Conservation (phyloP, 2,888 invertebrate genomes). For the Caenorhabditis sp. region DNA sequence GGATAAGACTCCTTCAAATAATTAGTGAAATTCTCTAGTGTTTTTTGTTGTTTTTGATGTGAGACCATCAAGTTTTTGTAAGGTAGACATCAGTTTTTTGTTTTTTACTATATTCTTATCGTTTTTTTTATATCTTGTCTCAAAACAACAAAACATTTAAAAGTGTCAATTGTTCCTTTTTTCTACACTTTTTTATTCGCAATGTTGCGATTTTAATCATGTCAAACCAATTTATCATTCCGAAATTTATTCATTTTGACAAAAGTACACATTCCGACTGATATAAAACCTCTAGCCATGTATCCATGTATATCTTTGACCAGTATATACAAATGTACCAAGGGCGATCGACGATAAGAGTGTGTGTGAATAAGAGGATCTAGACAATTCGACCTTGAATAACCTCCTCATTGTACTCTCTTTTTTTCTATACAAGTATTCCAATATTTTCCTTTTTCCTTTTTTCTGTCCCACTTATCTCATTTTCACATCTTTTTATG, state of each 20-base stretch:
- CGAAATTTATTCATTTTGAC: too few relatives aligned
- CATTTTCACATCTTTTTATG: constrained; percentile 6
- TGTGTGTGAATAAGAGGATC: background rate
- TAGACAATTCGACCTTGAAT: background rate
- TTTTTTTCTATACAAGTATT: background rate
- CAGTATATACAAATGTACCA: background rate
- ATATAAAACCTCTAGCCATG: background rate
- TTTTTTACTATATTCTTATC: too few relatives aligned
- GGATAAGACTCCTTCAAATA: too few relatives aligned
- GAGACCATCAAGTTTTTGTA: too few relatives aligned
- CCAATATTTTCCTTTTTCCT: background rate
- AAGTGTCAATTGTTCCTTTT: too few relatives aligned
- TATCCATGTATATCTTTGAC: background rate
- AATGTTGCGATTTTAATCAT: background rate
- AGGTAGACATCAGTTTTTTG: too few relatives aligned
- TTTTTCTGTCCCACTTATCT: background rate
- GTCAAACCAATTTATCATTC: too few relatives aligned
- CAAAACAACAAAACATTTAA: too few relatives aligned
- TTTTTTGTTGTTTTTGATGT: too few relatives aligned
- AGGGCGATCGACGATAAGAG: background rate
- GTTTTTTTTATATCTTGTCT: too few relatives aligned
- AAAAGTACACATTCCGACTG: background rate
- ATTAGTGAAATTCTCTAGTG: too few relatives aligned
- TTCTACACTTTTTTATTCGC: too few relatives aligned
- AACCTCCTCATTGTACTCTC: background rate